Percentiles rank a stretch among this genome's conserved stretches.
Conservation (phyloP, 2,888 invertebrate species). For the Salticus scenicus region DNA sequence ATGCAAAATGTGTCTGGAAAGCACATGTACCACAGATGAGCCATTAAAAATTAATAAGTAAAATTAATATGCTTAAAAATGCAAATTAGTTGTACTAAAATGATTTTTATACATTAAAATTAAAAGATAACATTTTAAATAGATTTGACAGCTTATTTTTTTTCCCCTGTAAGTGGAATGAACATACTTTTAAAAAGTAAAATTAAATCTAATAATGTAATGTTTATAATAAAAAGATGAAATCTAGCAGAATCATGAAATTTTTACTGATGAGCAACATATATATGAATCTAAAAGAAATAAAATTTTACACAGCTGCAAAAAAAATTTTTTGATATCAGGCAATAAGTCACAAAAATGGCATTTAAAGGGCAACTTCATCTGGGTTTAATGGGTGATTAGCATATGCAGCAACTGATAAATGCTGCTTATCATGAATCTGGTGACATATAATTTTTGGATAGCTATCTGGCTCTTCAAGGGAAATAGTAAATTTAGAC, state of each 20-base stretch:
- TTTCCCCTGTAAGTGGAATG: constrained; percentile 9
- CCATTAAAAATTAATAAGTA: too few relatives aligned
- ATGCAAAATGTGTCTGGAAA: too few relatives aligned
- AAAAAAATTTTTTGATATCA: constrained; percentile 20
- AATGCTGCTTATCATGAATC: constrained; percentile 75
- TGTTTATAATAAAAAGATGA: neutral
- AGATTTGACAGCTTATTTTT: too few relatives aligned
- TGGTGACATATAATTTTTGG: constrained; percentile 74
- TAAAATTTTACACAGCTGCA: constrained; percentile 37
- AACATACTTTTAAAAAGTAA: neutral
- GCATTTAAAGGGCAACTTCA: constrained; percentile 49
- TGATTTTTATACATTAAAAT: too few relatives aligned
- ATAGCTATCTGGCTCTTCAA: constrained; percentile 72
- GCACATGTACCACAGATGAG: too few relatives aligned
- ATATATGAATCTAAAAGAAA: constrained; percentile 46
- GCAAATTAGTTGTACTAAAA: too few relatives aligned
- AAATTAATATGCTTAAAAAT: too few relatives aligned
- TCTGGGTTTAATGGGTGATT: constrained; percentile 40
- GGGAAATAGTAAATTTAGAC: constrained; percentile 75
- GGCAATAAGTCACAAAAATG: constrained; percentile 23
- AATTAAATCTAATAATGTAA: neutral
- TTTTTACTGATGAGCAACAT: constrained; percentile 5
- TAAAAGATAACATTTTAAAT: too few relatives aligned
- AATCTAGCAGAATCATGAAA: neutral
- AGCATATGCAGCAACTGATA: constrained; percentile 36